Conservation (phyloP, 2,113 vertebrate species). For the Gallinago jamesoni region DNA sequence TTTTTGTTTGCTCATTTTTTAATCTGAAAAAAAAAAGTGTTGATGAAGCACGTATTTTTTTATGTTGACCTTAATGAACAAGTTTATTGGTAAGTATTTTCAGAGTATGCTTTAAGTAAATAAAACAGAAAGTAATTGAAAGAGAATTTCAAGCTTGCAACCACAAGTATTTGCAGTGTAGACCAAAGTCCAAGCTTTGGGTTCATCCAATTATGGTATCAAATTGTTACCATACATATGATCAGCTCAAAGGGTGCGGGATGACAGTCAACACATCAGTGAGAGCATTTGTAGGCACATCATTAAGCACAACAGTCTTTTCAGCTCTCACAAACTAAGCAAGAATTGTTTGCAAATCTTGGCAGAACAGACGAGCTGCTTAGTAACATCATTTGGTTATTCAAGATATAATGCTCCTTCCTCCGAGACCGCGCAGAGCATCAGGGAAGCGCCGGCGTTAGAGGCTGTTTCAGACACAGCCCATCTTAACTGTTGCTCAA, state of each 20-base stretch:
- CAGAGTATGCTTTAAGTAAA: conserved; percentile 34
- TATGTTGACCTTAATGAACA: neutral
- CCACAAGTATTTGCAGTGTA: conserved; percentile 32
- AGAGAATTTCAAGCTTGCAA: conserved; percentile 40
- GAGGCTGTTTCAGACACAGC: neutral
- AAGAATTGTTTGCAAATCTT: conserved; percentile 23
- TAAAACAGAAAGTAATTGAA: conserved; percentile 8
- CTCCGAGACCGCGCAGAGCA: neutral
- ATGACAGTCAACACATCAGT: neutral
- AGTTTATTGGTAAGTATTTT: conserved; percentile 28
- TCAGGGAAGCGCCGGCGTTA: neutral
- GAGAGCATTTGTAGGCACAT: neutral
- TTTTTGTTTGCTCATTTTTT: neutral
- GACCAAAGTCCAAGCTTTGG: neutral
- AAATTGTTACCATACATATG: neutral
- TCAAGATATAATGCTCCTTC: neutral
- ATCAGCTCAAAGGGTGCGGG: neutral
- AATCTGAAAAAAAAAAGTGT: neutral
- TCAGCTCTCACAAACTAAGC: neutral
- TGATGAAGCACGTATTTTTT: neutral
- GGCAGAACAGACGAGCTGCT: neutral
- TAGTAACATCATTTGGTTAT: neutral
- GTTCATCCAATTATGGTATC: neutral
- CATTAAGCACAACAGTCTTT: neutral
- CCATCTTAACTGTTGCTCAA: neutral